Base-by-base conservation (phyloP, 2,113 vertebrate genomes). In the Eolophus roseicapilla region DNA sequence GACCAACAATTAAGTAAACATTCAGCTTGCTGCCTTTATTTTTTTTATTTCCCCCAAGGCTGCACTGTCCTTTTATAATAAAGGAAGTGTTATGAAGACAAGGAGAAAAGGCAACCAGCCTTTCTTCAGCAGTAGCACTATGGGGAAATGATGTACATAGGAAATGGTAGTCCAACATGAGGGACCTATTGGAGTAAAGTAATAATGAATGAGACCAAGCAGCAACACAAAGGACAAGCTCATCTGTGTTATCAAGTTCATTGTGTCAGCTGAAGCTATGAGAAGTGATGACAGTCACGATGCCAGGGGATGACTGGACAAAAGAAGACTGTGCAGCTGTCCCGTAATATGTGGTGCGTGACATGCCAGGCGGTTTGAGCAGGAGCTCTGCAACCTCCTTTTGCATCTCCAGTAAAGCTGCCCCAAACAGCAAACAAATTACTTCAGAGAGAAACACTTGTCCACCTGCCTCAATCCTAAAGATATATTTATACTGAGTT, bases 301-400 rank as follows among this genome's bases (percentile, higher is more conserved):
- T 91, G 69, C 35, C 84, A 91, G 83, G 62, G 69, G 41, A 78
- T 39, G 57, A 83, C n/a, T 0, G 1, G 80, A 96, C 93, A 95
- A 95, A 95, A 91, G 93, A 24, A 85, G 86, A 46, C 62, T 82
- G 69, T 91, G 95, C 91, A 95, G 95, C 94, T 97, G 96, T 95
- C 93, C 74, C 75, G 43, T 93, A 71, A 68, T 91, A 93, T 73
- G 89, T 31, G 33, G 43, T 23, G 24, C 25, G 15, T 92, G 91
- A 92, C 94, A 94, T 75, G 86, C 83, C 94, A 89, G 81, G 80
- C 9, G 9, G 49, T 11, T 65, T 81, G 86, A 77, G 87, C 46
- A 55, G 83, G 35, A 96, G 79, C 62, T 70, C 70, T 73, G 78
- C 57, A 73, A 69, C 44, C 39, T 60, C 62, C 49, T 92, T 86